Conservation (phyloP, 1,140 invertebrate species). For the Drosophila bipectinata region DNA sequence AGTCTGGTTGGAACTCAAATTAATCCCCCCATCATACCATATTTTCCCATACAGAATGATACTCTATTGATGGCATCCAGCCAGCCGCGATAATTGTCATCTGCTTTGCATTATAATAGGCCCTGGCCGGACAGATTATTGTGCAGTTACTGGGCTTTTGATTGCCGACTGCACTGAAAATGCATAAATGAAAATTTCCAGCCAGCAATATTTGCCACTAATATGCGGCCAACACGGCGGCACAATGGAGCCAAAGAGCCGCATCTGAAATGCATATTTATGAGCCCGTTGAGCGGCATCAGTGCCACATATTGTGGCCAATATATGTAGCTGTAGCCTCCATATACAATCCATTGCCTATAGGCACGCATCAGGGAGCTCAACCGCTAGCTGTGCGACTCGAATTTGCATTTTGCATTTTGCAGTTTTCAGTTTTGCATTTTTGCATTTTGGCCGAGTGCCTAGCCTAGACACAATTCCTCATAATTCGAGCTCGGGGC, state of each 20-base stretch:
- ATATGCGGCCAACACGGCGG: conserved; percentile 56
- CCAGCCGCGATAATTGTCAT: conserved; percentile 46
- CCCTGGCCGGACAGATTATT: conserved; percentile 40
- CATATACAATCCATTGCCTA: neutral
- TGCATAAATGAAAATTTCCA: conserved; percentile 57
- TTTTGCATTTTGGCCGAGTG: conserved; percentile 74
- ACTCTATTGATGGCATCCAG: conserved; percentile 15
- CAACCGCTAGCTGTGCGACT: conserved; percentile 21
- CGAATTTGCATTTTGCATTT: conserved; percentile 1
- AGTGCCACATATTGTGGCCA: conserved; percentile 11
- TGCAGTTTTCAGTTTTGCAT: conserved; percentile 62
- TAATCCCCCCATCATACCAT: neutral
- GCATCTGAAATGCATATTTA: conserved; percentile 73
- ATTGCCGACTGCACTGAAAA: conserved; percentile 23
- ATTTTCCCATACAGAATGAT: neutral
- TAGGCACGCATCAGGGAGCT: conserved; percentile 27
- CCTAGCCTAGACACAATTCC: conserved; percentile 72
- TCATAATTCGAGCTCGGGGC: conserved; percentile 66
- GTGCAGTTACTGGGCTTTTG: conserved; percentile 25
- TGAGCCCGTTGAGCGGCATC: conserved; percentile 39
- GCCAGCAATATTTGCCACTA: conserved; percentile 75
- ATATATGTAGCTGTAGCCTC: neutral
- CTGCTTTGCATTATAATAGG: conserved; percentile 61
- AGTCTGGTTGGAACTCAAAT: neutral
- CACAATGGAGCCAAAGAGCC: conserved; percentile 50